Evolutionary conservation across 2,113 vertebrate genomes (phyloP), one percentile per base, ranked within the genome.

Genomic region (Rhipidura dahli): DNA sequence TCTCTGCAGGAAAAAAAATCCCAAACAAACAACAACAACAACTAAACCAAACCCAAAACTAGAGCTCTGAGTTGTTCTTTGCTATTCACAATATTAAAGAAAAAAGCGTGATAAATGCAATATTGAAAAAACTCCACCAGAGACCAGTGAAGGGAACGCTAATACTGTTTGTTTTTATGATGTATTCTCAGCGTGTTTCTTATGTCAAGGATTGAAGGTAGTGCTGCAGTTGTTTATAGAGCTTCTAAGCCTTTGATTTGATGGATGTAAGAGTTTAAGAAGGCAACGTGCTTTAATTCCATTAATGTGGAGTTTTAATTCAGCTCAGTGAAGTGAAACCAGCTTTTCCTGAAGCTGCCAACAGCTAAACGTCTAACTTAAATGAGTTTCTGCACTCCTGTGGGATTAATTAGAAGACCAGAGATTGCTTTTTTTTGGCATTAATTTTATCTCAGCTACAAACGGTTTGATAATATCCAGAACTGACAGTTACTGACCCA

Each of bases 391-490:
- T 94, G 44, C 49, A 94, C 86, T 96, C 83, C 90, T 69, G 13
- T 57, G 94, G 83, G 95, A 96, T 96, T 97, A 97, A 97, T 97
- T 93, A 97, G 89, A 81, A 73, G 83, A 86, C 66, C 69, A 65
- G 89, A 88, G 71, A 66, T 59, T 76, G 76, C 24, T 87, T 87
- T 94, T 76, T 91, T 92, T 78, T 37, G 31, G 64, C 76, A 84
- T 81, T 89, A 87, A 96, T 86, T 91, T 88, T 84, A 86, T 85
- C 82, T 73, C 82, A 19, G 56, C 57, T 94, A 56, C 84, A 94
- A 96, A 92, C 6, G 57, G n/a, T 61, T 96, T 90, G 86, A 70
- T 87, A 89, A 92, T 69, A 95, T 81, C 86, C 72, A 82, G 28
- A 30, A 68, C 51, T 87, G 81, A 91, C 30, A 91, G 66, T 16